phyloP scores from a whole-genome alignment of 2,797 vertebrate genomes.

The Gymnoscopelus braueri region DNA sequence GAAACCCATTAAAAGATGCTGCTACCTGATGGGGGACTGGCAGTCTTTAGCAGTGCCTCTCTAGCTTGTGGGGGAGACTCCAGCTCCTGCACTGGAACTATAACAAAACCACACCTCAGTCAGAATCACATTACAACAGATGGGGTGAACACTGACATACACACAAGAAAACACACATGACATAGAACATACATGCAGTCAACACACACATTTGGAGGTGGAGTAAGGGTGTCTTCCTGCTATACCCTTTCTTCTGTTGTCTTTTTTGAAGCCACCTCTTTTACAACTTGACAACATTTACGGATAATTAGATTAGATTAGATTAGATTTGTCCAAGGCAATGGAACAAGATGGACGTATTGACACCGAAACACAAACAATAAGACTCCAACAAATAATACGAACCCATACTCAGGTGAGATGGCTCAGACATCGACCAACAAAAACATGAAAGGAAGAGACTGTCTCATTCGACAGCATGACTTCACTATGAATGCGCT shows the following conservation, averaged over 20 bases:
- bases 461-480: constrained; percentile 22
- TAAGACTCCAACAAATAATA: constrained; percentile 3
- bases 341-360: constrained; percentile 13
- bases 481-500: constrained; percentile 6
- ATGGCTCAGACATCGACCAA: constrained; percentile 22
- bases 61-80: constrained; percentile 34
- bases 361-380: constrained; percentile 25
- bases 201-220: constrained; percentile 21
- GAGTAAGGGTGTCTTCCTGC: neutral
- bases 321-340: neutral
- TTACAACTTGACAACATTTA: neutral
- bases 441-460: constrained; percentile 28
- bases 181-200: constrained; percentile 12
- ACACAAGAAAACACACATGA: constrained; percentile 30
- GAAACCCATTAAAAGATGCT: constrained; percentile 19
- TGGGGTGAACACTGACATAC: constrained; percentile 25
- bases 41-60: constrained; percentile 50
- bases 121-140: constrained; percentile 35
- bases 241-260: neutral
- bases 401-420: constrained; percentile 1
- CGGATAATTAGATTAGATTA: neutral
- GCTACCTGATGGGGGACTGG: constrained; percentile 62
- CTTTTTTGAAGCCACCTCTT: neutral
- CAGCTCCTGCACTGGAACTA: constrained; percentile 66
- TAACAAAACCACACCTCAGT: constrained; percentile 58